Conservation (phyloP, 2,797 vertebrate genomes). For the Hippopotamyrus pictus region DNA sequence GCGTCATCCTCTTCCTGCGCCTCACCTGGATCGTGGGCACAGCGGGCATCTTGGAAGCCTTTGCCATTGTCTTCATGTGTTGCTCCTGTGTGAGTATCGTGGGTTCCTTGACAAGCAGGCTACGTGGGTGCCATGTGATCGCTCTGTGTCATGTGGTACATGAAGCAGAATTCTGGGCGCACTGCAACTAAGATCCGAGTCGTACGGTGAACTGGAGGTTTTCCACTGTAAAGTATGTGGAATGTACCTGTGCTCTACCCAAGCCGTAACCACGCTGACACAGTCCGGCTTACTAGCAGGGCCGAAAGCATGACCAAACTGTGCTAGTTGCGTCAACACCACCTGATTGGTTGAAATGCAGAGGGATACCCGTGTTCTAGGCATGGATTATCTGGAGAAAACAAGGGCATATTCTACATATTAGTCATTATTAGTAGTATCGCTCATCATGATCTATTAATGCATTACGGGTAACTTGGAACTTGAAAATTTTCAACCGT, state of each 20-base stretch:
- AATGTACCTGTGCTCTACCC: too few relatives aligned
- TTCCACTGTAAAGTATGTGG: not conserved
- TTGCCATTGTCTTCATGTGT: constrained; percentile 87
- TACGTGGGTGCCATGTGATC: not conserved
- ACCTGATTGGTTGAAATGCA: too few relatives aligned
- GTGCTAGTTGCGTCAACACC: not conserved
- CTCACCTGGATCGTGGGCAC: constrained; percentile 94
- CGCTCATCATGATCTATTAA: too few relatives aligned
- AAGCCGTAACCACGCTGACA: not conserved
- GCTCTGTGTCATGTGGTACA: not conserved
- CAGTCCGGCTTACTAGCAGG: not conserved
- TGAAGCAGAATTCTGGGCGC: not conserved
- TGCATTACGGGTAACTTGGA: too few relatives aligned
- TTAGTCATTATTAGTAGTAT: too few relatives aligned
- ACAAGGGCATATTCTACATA: too few relatives aligned
- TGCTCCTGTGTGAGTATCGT: constrained; percentile 80
- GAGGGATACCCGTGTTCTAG: too few relatives aligned
- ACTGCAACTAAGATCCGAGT: not conserved
- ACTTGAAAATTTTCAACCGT: too few relatives aligned
- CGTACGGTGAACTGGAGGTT: not conserved
- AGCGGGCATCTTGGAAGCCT: constrained; percentile 81
- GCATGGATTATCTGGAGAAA: too few relatives aligned
- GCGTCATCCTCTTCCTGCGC: constrained; percentile 90
- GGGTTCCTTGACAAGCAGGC: not conserved
- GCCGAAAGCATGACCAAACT: not conserved